phyloP scores from a whole-genome alignment of 2,888 invertebrate genomes.

The Anodontia alba region DNA sequence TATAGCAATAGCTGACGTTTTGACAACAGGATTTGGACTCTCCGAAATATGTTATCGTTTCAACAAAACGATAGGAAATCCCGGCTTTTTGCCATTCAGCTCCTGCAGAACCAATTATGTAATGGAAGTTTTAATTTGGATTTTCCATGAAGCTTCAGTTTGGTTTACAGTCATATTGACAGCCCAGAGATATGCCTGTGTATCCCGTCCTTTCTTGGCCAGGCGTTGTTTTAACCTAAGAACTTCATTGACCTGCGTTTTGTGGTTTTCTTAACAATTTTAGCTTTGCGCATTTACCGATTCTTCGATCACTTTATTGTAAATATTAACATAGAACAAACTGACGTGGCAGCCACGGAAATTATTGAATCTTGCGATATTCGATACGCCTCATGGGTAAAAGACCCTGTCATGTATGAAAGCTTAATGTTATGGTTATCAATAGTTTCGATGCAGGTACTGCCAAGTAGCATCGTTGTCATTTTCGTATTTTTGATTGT shows the following conservation, averaged over 20 bases:
- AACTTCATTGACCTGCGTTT: background rate
- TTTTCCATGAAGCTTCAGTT: background rate
- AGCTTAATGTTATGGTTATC: background rate
- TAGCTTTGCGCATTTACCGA: background rate
- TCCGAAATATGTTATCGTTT: background rate
- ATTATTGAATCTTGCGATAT: background rate
- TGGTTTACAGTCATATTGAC: conserved; percentile 7
- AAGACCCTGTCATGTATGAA: background rate
- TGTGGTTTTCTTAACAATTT: background rate
- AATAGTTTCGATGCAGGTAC: background rate
- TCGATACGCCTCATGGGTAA: background rate
- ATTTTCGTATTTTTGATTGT: background rate
- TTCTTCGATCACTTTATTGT: background rate
- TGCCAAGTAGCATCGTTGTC: background rate
- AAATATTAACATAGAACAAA: background rate
- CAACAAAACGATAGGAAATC: background rate
- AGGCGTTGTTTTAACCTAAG: background rate
- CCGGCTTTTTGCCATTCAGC: background rate
- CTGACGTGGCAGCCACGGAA: background rate
- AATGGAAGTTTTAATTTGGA: background rate
- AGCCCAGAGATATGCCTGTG: background rate
- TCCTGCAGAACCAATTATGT: background rate
- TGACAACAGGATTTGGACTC: background rate
- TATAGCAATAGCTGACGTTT: background rate
- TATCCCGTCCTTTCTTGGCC: background rate